phyloP scores from a whole-genome alignment of 2,888 invertebrate species.

The Entomobrya proxima region DNA sequence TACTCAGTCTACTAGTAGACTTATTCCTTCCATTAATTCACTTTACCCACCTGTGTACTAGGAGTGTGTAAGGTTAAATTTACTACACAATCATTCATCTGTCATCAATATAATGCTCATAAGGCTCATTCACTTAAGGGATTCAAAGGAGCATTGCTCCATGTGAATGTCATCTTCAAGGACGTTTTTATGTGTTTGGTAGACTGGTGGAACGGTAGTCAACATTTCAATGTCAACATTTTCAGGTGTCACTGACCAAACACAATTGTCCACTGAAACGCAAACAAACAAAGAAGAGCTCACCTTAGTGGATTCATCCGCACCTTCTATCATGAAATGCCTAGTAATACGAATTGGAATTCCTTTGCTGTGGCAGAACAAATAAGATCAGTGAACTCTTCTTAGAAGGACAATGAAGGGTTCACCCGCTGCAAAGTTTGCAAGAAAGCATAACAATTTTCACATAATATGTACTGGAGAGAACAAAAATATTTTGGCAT shows the following conservation, averaged over 20 bases:
- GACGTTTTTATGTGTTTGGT: background rate
- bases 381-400: constrained; percentile 31
- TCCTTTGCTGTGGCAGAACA: background rate
- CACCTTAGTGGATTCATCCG: background rate
- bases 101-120: too few species aligned
- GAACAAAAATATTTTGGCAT: too few species aligned
- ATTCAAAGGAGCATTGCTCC: background rate
- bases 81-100: too few species aligned
- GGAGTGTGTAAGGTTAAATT: too few species aligned
- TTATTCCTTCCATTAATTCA: too few species aligned
- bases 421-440: background rate
- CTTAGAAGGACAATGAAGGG: background rate
- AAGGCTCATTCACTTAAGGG: too few species aligned
- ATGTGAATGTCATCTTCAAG: background rate
- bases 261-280: background rate
- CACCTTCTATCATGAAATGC: background rate
- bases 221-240: background rate
- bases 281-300: background rate
- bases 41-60: too few species aligned
- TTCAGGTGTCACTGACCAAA: background rate
- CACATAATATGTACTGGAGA: too few species aligned
- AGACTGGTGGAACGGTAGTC: background rate
- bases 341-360: background rate
- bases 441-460: background rate
- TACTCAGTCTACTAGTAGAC: too few species aligned